Percentiles rank a stretch among this genome's conserved stretches.
Conservation (phyloP, 2,797 vertebrate species). For the Hyperoplus immaculatus region DNA sequence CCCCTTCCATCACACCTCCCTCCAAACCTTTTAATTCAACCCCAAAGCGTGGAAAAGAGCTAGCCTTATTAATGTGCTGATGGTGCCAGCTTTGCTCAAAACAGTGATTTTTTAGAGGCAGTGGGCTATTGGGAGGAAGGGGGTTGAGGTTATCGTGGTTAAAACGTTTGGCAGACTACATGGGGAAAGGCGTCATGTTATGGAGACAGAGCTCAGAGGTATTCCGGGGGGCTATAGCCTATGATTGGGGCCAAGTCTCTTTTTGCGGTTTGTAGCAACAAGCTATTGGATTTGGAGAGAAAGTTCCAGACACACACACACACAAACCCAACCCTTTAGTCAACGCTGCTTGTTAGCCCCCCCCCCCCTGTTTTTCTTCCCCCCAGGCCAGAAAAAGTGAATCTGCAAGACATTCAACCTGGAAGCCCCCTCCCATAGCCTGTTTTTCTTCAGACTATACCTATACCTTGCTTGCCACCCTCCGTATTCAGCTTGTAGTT, state of each 20-base stretch:
- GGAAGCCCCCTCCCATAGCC: slow-evolving; percentile 46
- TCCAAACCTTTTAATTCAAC: slow-evolving; percentile 19
- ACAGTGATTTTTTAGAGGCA: slow-evolving; percentile 42
- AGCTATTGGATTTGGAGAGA: slow-evolving; percentile 77
- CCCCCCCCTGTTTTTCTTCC: slow-evolving; percentile 1
- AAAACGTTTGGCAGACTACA: slow-evolving; percentile 59
- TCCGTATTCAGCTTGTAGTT: slow-evolving; percentile 22
- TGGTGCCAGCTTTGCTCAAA: slow-evolving; percentile 38
- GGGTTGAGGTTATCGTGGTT: slow-evolving; percentile 40
- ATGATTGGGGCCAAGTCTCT: slow-evolving; percentile 56
- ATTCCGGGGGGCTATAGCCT: slow-evolving; percentile 51
- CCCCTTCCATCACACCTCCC: slow-evolving; percentile 54
- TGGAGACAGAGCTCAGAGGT: slow-evolving; percentile 49
- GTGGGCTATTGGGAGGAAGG: slow-evolving; percentile 32
- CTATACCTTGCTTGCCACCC: slow-evolving; percentile 14
- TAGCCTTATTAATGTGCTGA: background rate
- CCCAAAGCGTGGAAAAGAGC: slow-evolving; percentile 29
- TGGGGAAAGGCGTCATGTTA: slow-evolving; percentile 52
- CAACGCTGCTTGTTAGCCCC: slow-evolving; percentile 16
- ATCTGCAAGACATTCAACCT: slow-evolving; percentile 52
- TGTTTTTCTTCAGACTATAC: slow-evolving; percentile 37
- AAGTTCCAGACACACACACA: slow-evolving; percentile 72
- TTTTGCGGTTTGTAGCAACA: slow-evolving; percentile 77
- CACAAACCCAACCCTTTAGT: slow-evolving; percentile 37
- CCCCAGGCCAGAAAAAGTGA: slow-evolving; percentile 49